A percentile compares a stretch with the other conserved stretches of the same genome.
Evolutionary conservation across 1,140 invertebrate species (phyloP).

Genomic region (Drosophila truncata): DNA sequence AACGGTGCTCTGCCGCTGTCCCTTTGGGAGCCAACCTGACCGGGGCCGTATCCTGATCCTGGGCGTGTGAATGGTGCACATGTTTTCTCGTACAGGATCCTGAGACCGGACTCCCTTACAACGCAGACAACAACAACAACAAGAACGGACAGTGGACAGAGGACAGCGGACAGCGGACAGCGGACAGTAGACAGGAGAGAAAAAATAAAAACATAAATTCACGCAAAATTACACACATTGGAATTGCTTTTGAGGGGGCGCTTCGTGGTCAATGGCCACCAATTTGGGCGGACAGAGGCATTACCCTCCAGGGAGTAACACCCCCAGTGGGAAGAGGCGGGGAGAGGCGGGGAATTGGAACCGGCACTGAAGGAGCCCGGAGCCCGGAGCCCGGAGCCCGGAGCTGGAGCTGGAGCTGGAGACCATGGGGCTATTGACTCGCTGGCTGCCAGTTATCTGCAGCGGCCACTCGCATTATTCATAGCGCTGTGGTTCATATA

Average conservation of each 20-base stretch:
- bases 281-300: slow-evolving; percentile 33
- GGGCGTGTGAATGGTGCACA: slow-evolving; percentile 69
- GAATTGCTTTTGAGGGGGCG: slow-evolving; percentile 50
- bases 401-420: slow-evolving; percentile 4
- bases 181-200: neutral
- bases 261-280: slow-evolving; percentile 40
- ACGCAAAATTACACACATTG: slow-evolving; percentile 76
- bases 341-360: neutral
- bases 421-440: slow-evolving; percentile 45
- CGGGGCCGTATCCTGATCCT: slow-evolving; percentile 22
- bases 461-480: slow-evolving; percentile 47
- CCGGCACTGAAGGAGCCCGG: slow-evolving; percentile 2
- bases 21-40: slow-evolving; percentile 22
- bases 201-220: slow-evolving; percentile 71
- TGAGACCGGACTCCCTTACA: neutral
- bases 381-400: neutral
- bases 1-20: slow-evolving; percentile 29
- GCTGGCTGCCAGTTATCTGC: slow-evolving; percentile 44
- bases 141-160: neutral
- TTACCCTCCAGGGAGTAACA: slow-evolving; percentile 12
- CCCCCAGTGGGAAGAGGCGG: neutral
- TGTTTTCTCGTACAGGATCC: slow-evolving; percentile 43
- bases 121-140: neutral
- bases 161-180: neutral
- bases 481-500: slow-evolving; percentile 39